These are phyloP conservation scores for Channa argus DNA, from an alignment of 2,113 vertebrate genomes.

Conservation along the genomic window DNA sequence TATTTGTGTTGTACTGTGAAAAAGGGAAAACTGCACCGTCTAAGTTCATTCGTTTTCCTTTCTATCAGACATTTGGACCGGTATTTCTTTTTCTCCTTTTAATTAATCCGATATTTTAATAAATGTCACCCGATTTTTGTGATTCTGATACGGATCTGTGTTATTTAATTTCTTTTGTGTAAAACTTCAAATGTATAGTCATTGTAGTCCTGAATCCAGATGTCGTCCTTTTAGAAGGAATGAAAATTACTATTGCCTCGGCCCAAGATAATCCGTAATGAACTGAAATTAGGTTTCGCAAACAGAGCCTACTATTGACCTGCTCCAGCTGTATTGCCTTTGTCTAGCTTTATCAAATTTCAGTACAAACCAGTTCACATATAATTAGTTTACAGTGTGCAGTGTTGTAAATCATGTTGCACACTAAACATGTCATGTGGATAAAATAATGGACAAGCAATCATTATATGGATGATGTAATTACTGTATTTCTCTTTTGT, in stretches of 20 bases:
- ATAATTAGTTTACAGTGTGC: constrained; percentile 75
- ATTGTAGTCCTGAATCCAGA: constrained; percentile 4
- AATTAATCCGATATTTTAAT: not conserved
- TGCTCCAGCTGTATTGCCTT: constrained; percentile 47
- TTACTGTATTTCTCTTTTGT: constrained; percentile 61
- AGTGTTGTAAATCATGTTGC: constrained; percentile 76
- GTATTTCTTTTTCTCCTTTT: not conserved
- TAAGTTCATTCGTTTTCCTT: constrained; percentile 8
- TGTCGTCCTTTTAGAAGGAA: constrained; percentile 13
- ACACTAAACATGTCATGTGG: constrained; percentile 68
- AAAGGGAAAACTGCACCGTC: constrained; percentile 7
- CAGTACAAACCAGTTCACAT: constrained; percentile 62
- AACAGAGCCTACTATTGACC: constrained; percentile 48
- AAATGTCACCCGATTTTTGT: not conserved
- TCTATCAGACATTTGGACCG: not conserved
- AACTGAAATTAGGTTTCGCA: constrained; percentile 54
- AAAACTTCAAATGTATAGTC: not conserved
- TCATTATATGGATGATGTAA: constrained; percentile 73
- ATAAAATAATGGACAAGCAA: constrained; percentile 71
- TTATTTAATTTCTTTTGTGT: too few relatives aligned
- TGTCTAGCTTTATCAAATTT: constrained; percentile 66
- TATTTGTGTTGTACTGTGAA: constrained; percentile 26
- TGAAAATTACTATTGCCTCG: constrained; percentile 43
- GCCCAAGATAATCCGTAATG: constrained; percentile 55
- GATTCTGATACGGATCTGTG: too few relatives aligned